Evolutionary conservation across 2,888 invertebrate genomes (phyloP), one percentile per base, ranked within the genome.

Genomic region (Lasioglossum marginatum): DNA sequence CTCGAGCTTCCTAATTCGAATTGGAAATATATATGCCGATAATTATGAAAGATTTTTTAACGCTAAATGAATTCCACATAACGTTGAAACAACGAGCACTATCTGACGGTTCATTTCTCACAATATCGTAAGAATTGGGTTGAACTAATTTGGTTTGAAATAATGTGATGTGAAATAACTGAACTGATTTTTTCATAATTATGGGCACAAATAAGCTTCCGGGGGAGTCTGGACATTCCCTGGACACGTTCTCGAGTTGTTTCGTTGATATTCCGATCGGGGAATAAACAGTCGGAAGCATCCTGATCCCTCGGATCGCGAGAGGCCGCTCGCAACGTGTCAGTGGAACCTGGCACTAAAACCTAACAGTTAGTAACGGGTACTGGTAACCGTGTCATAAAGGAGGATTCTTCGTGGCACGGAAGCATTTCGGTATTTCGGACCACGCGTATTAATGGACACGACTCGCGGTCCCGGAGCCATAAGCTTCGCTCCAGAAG

Each of bases 371-470:
- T 85, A 86, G 85, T 88, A 88, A 89, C 89, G 88, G 90, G 88
- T 90, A 89, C 83, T 87, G 85, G 84, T 89, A 91, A 90, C 88
- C 88, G 90, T 90, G 88, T 90, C 91, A 90, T 91, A 91, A 91
- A 91, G 85, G 89, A 88, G 86, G 84, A 88, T 90, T 86, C 87
- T 88, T 85, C 60, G 83, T 83, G 77, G 86, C 83, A 83, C 86
- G 81, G 85, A 88, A 85, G 86, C 88, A 85, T 90, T 89, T 87
- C 81, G 84, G 87, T 88, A 89, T 89, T 90, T 86, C 83, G 85
- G 82, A 81, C 83, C 84, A 79, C 77, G 77, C 45, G 63, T 45
- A 81, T 74, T 63, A 78, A 85, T 19, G 85, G 66, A 70, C n/a
- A 12, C 66, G 34, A 72, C 34, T 34, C 72, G 79, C 79, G 74